Percentiles rank a stretch among this genome's conserved stretches.
phyloP scores from a whole-genome alignment of 2,888 invertebrate species.

The Tetranychus piercei region DNA sequence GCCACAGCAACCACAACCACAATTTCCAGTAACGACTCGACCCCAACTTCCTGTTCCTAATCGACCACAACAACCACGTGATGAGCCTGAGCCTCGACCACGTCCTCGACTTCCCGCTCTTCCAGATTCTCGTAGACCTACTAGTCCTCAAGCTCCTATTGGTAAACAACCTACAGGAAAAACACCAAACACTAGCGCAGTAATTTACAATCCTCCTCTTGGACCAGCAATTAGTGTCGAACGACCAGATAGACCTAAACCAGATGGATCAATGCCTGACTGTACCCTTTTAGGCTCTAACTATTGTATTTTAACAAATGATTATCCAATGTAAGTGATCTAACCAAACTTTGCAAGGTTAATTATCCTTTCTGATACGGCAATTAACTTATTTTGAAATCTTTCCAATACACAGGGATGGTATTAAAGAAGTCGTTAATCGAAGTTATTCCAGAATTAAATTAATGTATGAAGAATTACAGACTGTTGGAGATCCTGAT shows the following conservation, averaged over 20 bases:
- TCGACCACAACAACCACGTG: neutral
- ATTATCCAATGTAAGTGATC: slow-evolving; percentile 27
- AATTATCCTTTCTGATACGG: neutral
- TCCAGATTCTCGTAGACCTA: slow-evolving; percentile 15
- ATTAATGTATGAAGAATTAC: slow-evolving; percentile 27
- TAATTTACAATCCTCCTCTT: slow-evolving; percentile 13
- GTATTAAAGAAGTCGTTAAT: slow-evolving; percentile 25
- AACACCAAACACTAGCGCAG: neutral
- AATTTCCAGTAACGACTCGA: neutral
- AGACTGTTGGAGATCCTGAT: slow-evolving; percentile 27
- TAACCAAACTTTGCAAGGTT: neutral
- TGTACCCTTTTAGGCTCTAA: slow-evolving; percentile 26
- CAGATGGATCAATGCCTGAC: slow-evolving; percentile 25
- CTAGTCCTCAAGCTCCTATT: neutral
- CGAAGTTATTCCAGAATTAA: slow-evolving; percentile 24
- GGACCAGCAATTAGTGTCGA: slow-evolving; percentile 23
- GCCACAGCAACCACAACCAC: neutral
- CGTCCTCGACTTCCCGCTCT: slow-evolving; percentile 12
- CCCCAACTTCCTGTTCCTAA: neutral
- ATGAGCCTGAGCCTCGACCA: slow-evolving; percentile 3
- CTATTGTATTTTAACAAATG: slow-evolving; percentile 27
- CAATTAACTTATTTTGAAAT: neutral
- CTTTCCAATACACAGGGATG: slow-evolving; percentile 21
- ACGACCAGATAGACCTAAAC: slow-evolving; percentile 24
- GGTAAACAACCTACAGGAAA: neutral